A percentile compares a stretch with the other conserved stretches of the same genome.
Conservation (phyloP, 2,797 vertebrate species). For the Platalea minor region DNA sequence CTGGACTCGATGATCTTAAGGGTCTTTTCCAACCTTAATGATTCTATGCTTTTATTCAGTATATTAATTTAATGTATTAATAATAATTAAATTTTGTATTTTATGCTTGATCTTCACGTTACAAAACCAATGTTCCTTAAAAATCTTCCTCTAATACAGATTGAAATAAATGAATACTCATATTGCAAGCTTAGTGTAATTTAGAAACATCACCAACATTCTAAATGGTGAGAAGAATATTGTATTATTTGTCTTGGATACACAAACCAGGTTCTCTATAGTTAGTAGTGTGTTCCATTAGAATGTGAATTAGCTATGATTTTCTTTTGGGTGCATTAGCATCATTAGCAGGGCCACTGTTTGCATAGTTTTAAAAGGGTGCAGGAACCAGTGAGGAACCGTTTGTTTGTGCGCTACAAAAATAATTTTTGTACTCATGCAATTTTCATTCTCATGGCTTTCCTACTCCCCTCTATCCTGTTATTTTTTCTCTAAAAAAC, state of each 20-base stretch:
- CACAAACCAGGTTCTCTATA: neutral
- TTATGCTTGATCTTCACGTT: neutral
- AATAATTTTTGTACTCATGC: neutral
- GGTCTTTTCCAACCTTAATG: too few relatives aligned
- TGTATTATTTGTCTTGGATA: neutral
- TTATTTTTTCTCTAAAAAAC: neutral
- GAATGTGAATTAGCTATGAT: neutral
- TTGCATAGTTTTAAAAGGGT: neutral
- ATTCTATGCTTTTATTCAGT: neutral
- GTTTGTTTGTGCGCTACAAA: neutral
- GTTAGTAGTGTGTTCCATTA: neutral
- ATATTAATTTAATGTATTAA: neutral
- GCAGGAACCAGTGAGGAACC: neutral
- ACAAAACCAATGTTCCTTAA: neutral
- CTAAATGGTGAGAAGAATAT: neutral
- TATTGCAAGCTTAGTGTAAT: neutral
- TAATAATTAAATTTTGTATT: neutral
- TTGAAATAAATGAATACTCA: neutral
- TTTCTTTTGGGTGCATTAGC: neutral
- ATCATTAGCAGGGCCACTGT: neutral
- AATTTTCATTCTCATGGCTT: neutral
- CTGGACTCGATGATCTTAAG: too few relatives aligned
- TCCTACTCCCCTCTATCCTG: neutral
- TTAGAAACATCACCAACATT: neutral
- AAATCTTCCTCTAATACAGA: neutral